phyloP scores from a whole-genome alignment of 2,888 invertebrate genomes.

The Pseudeuparius sepicola region DNA sequence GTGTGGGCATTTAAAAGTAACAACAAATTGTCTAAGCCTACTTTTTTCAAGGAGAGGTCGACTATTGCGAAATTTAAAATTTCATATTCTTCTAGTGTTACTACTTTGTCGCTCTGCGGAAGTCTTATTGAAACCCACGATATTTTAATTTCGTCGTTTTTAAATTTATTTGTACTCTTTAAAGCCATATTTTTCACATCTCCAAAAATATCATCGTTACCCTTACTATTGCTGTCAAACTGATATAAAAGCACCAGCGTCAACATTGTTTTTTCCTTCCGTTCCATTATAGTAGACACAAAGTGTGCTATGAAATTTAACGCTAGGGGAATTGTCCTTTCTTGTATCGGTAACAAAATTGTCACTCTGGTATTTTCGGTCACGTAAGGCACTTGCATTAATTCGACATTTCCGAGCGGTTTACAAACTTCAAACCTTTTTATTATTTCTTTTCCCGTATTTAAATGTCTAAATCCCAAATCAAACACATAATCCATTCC shows the following conservation, averaged over 20 bases:
- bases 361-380: conserved; percentile 83
- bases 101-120: conserved; percentile 33
- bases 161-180: conserved; percentile 53
- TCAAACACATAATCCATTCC: conserved; percentile 81
- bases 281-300: conserved; percentile 49
- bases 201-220: conserved; percentile 35
- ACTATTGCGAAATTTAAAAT: conserved; percentile 48
- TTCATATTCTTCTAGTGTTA: conserved; percentile 32
- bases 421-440: conserved; percentile 70
- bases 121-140: conserved; percentile 60
- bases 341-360: conserved; percentile 61
- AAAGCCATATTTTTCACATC: conserved; percentile 54
- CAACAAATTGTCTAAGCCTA: conserved; percentile 62
- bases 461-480: conserved; percentile 46
- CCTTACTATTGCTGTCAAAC: conserved; percentile 52
- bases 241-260: conserved; percentile 64
- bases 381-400: conserved; percentile 88
- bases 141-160: conserved; percentile 56
- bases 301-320: conserved; percentile 63
- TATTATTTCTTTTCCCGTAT: conserved; percentile 39
- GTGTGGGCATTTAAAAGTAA: conserved; percentile 57
- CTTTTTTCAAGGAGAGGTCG: conserved; percentile 58
- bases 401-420: conserved; percentile 77
- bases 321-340: conserved; percentile 46
- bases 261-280: conserved; percentile 69